Conservation (phyloP, 2,888 invertebrate species). For the Trissolcus brochymenae region DNA sequence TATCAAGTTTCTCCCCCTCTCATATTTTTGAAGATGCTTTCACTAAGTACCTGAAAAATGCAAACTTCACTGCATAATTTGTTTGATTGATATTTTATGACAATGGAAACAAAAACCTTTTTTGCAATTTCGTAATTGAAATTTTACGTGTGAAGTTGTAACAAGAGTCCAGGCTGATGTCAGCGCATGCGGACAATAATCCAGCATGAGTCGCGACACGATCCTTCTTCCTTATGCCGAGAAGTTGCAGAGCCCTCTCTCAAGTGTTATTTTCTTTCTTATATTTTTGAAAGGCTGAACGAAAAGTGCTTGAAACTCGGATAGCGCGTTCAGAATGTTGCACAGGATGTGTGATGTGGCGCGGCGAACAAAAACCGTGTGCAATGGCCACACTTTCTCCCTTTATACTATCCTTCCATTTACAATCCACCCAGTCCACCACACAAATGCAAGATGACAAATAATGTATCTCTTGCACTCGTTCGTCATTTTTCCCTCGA, state of each 20-base stretch:
- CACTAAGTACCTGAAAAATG: too few relatives aligned
- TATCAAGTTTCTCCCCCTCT: too few relatives aligned
- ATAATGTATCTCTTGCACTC: conserved; percentile 50
- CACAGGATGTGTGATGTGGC: conserved; percentile 47
- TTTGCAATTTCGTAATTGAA: conserved; percentile 35
- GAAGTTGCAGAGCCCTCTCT: conserved; percentile 57
- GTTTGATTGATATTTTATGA: too few relatives aligned
- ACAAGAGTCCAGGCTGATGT: conserved; percentile 49
- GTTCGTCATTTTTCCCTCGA: conserved; percentile 45
- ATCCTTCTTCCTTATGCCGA: conserved; percentile 60
- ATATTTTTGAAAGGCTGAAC: conserved; percentile 57
- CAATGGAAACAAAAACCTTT: neutral
- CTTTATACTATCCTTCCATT: conserved; percentile 46
- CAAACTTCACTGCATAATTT: too few relatives aligned
- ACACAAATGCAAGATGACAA: conserved; percentile 57
- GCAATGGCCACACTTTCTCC: conserved; percentile 41
- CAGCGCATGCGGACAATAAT: conserved; percentile 41
- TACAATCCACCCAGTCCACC: conserved; percentile 25
- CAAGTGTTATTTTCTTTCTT: conserved; percentile 59
- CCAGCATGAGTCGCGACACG: conserved; percentile 51
- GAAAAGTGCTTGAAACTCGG: conserved; percentile 56
- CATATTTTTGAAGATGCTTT: too few relatives aligned
- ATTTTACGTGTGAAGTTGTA: conserved; percentile 49
- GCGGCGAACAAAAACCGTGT: conserved; percentile 39
- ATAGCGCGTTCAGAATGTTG: conserved; percentile 50